Percentiles rank a stretch among this genome's conserved stretches.
Evolutionary conservation across 2,797 vertebrate species (phyloP).

Genomic region (Apogon talboti): DNA sequence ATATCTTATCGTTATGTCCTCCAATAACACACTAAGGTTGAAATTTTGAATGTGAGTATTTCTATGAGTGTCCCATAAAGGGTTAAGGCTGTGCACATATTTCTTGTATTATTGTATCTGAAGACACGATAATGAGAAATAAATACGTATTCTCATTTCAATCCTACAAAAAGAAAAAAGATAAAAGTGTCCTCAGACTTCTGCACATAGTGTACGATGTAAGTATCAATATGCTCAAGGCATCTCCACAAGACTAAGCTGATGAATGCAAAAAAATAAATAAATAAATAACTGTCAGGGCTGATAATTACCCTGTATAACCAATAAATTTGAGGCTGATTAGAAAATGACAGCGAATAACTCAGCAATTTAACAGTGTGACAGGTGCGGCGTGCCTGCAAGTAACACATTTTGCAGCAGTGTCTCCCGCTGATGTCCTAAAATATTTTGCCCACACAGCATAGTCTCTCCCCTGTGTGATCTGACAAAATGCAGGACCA

Average conservation of each 20-base stretch:
- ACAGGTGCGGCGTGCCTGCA: constrained; percentile 14
- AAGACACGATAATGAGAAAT: too few relatives aligned
- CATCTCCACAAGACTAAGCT: constrained; percentile 10
- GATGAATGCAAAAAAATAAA: constrained; percentile 39
- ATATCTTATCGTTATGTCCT: too few relatives aligned
- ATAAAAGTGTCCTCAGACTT: not conserved
- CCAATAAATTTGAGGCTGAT: constrained; percentile 56
- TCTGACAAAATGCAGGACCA: constrained; percentile 23
- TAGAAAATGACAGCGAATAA: constrained; percentile 60
- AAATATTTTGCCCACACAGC: constrained; percentile 54
- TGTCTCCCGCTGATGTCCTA: constrained; percentile 38
- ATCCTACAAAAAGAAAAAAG: too few relatives aligned
- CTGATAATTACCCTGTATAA: constrained; percentile 57
- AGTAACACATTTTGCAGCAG: constrained; percentile 27
- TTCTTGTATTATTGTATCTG: too few relatives aligned
- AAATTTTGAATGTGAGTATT: too few relatives aligned
- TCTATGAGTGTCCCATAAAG: too few relatives aligned
- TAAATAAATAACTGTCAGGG: constrained; percentile 43
- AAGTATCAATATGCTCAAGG: constrained; percentile 43
- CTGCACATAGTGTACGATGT: constrained; percentile 7
- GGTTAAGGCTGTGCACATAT: too few relatives aligned
- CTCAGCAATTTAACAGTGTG: constrained; percentile 33
- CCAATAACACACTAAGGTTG: too few relatives aligned
- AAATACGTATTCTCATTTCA: too few relatives aligned
- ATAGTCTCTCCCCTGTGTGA: not conserved